These are phyloP conservation scores for Hydractinia symbiolongicarpus DNA, from an alignment of 30 jellyfish, hydroid and myxozoan species.

Conservation along the genomic window DNA sequence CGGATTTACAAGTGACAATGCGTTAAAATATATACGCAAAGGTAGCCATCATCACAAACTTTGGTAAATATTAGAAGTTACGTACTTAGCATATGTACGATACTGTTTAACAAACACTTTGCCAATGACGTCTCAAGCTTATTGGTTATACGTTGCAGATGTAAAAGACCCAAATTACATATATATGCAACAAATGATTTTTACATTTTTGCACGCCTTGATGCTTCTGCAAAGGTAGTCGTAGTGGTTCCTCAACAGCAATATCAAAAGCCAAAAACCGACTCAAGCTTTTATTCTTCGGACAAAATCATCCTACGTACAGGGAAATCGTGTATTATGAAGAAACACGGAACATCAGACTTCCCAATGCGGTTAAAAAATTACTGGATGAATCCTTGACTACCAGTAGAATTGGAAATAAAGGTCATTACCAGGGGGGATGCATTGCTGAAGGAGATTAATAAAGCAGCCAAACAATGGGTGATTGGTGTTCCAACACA, in stretches of 20 bases:
- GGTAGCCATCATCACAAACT: slow-evolving; percentile 28
- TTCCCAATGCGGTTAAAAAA: neutral
- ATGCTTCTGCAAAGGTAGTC: neutral
- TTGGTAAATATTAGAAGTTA: neutral
- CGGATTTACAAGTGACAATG: neutral
- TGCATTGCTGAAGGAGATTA: neutral
- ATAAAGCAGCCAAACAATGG: neutral
- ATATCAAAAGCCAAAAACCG: neutral
- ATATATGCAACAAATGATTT: neutral
- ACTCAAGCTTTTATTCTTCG: neutral
- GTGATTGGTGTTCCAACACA: neutral
- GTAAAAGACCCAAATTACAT: slow-evolving; percentile 3
- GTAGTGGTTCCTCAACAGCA: neutral
- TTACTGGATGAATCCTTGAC: neutral
- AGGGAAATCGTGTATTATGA: neutral
- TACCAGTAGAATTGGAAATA: neutral
- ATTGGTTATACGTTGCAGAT: neutral
- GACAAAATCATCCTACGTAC: neutral
- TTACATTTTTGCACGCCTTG: neutral
- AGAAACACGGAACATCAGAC: neutral
- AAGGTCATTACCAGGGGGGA: neutral
- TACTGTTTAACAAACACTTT: neutral
- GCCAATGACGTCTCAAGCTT: neutral
- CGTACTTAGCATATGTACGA: neutral
- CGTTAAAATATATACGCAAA: neutral